Evolutionary conservation across 64 coral and sea anemone genomes (phyloP).

Genomic region (Astreopora myriophthalma): DNA sequence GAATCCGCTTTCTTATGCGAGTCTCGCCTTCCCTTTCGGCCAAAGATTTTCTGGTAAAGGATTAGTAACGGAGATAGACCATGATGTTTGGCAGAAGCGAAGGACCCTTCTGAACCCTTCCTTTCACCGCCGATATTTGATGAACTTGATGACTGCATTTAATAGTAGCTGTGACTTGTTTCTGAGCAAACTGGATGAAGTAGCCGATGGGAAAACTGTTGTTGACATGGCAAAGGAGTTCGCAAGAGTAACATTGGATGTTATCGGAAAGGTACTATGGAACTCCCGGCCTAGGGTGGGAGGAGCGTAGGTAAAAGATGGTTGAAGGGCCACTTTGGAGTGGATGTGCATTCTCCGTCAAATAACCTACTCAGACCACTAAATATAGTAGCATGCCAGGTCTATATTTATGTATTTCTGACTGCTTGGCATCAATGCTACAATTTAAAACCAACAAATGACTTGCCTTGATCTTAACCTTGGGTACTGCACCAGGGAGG

Average conservation of each 20-base stretch:
- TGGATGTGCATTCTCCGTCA: no score
- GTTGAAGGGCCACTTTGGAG: no score
- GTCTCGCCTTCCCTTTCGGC: neutral
- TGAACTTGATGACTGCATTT: neutral
- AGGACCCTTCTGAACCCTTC: neutral
- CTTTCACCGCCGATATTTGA: neutral
- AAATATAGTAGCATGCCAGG: no score
- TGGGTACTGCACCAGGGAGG: no score
- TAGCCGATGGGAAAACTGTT: neutral
- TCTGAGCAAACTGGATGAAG: neutral
- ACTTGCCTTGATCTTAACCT: no score
- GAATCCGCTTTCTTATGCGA: neutral
- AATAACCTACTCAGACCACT: no score
- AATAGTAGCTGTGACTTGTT: neutral
- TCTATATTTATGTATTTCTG: no score
- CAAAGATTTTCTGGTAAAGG: neutral
- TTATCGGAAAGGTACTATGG: neutral
- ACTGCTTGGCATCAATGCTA: no score
- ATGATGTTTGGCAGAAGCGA: neutral
- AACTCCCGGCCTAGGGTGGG: no score
- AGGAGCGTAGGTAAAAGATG: no score
- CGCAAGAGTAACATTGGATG: neutral
- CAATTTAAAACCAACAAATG: no score
- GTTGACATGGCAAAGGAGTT: neutral
- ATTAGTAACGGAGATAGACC: neutral